Evolutionary conservation across 1,140 invertebrate genomes (phyloP), one percentile per base, ranked within the genome.

Genomic region (Acromyrmex heyeri): DNA sequence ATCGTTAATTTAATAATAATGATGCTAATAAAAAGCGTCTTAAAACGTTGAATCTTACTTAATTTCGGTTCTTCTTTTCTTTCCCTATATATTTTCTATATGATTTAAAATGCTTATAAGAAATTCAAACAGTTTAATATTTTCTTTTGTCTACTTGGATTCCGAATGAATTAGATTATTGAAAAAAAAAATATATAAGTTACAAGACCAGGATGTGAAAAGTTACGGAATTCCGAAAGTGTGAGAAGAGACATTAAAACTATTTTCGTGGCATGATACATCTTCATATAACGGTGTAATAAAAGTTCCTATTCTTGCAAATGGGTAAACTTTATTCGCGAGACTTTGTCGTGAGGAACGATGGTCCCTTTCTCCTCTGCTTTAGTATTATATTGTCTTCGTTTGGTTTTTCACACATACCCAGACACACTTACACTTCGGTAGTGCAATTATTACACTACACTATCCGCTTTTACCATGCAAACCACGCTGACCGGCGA

Each of bases 241-340:
- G 57, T 61, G 70, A 30, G 34, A 69, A 86, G 70, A 77, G 70
- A 67, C 87, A 61, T 91, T 91, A 87, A 91, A 91, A 87, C 76
- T 88, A 77, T 87, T 73, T 65, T 90, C 30, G 30, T 48, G 75
- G 70, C 30, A 62, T 59, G 81, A 87, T 69, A 70, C 77, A 64
- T 90, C 81, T 73, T 86, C 77, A 21, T 90, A 67, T 67, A 88
- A 90, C 86, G 55, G 76, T 53, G 86, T 70, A 75, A 90, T 90
- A 90, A 90, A 91, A 90, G 77, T 91, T 90, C 38, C 79, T 34
- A 44, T 77, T 76, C 79, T 77, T 64, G 61, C 83, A 87, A 91
- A 90, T 81, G 90, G 79, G 62, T 50, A 85, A 91, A 91, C 87
- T 91, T 91, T 88, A 64, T 75, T 34, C 73, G 14, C 44, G 50